phyloP scores from a whole-genome alignment of 2,113 vertebrate genomes.

The Ailurus styani region DNA sequence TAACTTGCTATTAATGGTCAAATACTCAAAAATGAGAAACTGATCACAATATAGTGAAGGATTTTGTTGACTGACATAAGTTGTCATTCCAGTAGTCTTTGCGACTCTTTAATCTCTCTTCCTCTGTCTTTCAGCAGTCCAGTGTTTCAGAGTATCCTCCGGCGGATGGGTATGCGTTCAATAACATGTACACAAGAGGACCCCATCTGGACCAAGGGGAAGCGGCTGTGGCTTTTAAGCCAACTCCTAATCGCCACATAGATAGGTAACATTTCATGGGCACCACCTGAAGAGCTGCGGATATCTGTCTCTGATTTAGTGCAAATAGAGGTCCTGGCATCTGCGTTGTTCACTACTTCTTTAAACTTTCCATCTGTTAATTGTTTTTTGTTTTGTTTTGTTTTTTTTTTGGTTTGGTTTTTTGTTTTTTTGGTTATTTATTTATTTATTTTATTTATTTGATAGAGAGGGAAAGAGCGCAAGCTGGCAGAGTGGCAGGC shows the following conservation, averaged over 20 bases:
- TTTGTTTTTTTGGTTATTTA: too few relatives aligned
- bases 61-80: not conserved
- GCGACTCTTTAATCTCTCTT: not conserved
- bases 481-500: too few relatives aligned
- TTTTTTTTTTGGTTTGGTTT: too few relatives aligned
- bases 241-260: slow-evolving; percentile 85
- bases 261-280: slow-evolving; percentile 88
- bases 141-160: slow-evolving; percentile 80
- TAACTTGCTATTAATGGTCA: not conserved
- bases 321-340: slow-evolving; percentile 15
- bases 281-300: slow-evolving; percentile 69
- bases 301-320: slow-evolving; percentile 79
- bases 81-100: not conserved
- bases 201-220: slow-evolving; percentile 87
- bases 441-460: too few relatives aligned
- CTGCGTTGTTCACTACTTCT: not conserved
- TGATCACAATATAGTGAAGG: not conserved
- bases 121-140: slow-evolving; percentile 81
- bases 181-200: slow-evolving; percentile 81
- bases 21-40: not conserved
- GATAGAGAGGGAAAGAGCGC: too few relatives aligned
- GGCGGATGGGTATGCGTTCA: slow-evolving; percentile 85
- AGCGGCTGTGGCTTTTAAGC: slow-evolving; percentile 86
- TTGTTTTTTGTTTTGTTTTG: too few relatives aligned
- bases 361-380: not conserved